Evolutionary conservation across 2,888 invertebrate genomes (phyloP).

Genomic region (Pollenia angustigena): DNA sequence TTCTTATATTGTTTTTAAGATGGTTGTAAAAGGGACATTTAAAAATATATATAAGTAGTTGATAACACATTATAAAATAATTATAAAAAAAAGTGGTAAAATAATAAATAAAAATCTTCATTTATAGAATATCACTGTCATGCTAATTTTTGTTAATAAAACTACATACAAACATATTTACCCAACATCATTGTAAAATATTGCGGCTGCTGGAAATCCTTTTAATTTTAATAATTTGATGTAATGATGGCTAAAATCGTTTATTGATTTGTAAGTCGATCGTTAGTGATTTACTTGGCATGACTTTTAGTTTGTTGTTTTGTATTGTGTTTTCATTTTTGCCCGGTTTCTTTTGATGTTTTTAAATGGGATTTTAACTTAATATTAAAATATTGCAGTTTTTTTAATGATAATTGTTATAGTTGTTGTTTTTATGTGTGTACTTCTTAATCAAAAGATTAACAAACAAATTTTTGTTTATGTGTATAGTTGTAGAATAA

Average conservation of each 20-base stretch:
- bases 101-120: conserved; percentile 51
- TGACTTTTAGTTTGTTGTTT: conserved; percentile 49
- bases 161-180: conserved; percentile 62
- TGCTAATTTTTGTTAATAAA: conserved; percentile 58
- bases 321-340: conserved; percentile 13
- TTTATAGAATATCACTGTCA: conserved; percentile 65
- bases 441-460: conserved; percentile 54
- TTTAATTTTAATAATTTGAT: conserved; percentile 2
- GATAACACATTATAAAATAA: conserved; percentile 55
- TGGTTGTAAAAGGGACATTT: conserved; percentile 53
- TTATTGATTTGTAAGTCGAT: conserved; percentile 27
- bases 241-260: conserved; percentile 30
- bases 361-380: conserved; percentile 63
- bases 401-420: conserved; percentile 52
- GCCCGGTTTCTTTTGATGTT: conserved; percentile 41
- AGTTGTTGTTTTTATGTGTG: conserved; percentile 39
- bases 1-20: conserved; percentile 43
- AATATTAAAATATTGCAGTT: conserved; percentile 66
- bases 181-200: conserved; percentile 47
- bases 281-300: conserved; percentile 44
- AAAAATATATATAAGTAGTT: conserved; percentile 40
- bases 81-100: conserved; percentile 49
- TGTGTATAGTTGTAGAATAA: conserved; percentile 28
- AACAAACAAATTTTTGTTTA: conserved; percentile 53
- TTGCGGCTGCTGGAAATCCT: conserved; percentile 23